Conservation (phyloP, 2,888 invertebrate species). For the Xylocampa areola region DNA sequence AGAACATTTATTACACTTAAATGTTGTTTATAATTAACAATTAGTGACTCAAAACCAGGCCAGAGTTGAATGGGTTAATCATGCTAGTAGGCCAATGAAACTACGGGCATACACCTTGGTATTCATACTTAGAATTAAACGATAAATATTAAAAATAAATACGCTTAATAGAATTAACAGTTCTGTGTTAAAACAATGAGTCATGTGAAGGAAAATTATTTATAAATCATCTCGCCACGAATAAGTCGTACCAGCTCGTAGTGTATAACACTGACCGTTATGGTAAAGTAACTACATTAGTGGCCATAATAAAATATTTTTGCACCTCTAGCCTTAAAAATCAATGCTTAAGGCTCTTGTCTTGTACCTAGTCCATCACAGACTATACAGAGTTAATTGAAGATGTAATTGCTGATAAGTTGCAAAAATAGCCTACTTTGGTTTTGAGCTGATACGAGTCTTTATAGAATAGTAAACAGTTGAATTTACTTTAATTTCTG, state of each 20-base stretch:
- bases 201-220: constrained; percentile 56
- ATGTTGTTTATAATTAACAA: constrained; percentile 39
- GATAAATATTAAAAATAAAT: constrained; percentile 42
- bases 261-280: constrained; percentile 36
- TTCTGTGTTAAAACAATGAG: constrained; percentile 53
- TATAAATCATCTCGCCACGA: constrained; percentile 27
- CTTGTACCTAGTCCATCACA: constrained; percentile 20
- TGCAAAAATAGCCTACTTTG: too few species aligned
- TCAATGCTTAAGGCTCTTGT: constrained; percentile 19
- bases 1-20: constrained; percentile 22
- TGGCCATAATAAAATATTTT: constrained; percentile 43
- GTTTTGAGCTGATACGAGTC: too few species aligned
- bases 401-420: too few species aligned
- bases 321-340: constrained; percentile 34
- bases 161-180: constrained; percentile 40
- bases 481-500: constrained; percentile 5
- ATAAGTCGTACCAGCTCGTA: constrained; percentile 30
- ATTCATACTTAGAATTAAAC: constrained; percentile 46
- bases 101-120: constrained; percentile 31
- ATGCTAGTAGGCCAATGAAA: constrained; percentile 42
- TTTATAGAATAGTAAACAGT: too few species aligned
- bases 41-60: constrained; percentile 43
- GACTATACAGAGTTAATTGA: too few species aligned
- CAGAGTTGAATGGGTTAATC: constrained; percentile 44
- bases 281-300: constrained; percentile 28